Percentiles rank a stretch among this genome's conserved stretches.
Conservation (phyloP, 2,888 invertebrate species). For the Odontocolon sp. region DNA sequence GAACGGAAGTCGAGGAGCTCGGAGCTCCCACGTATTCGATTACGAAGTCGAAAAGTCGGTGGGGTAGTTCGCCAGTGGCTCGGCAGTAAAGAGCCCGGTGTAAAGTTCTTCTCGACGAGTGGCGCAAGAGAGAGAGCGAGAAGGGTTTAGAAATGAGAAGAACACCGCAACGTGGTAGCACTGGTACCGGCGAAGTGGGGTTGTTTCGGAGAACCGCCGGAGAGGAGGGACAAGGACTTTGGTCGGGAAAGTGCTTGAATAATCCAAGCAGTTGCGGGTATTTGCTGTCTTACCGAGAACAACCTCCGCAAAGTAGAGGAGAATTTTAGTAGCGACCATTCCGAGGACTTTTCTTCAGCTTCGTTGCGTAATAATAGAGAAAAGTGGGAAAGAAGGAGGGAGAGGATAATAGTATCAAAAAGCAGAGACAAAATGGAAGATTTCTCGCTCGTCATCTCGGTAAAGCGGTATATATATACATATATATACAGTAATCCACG, state of each 20-base stretch:
- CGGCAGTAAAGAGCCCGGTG: conserved; percentile 35
- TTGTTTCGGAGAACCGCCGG: not conserved
- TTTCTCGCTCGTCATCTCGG: not conserved
- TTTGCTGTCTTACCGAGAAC: conserved; percentile 37
- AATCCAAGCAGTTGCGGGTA: conserved; percentile 57
- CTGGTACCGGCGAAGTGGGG: not conserved
- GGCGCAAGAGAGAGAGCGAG: conserved; percentile 3
- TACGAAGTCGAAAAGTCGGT: conserved; percentile 36
- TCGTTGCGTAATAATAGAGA: conserved; percentile 4
- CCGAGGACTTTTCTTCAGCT: not conserved
- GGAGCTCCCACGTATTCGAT: conserved; percentile 27
- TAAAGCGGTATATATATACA: too few species aligned
- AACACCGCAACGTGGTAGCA: not conserved
- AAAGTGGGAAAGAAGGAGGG: too few species aligned
- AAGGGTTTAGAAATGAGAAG: not conserved
- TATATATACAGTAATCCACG: too few species aligned
- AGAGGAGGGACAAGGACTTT: conserved; percentile 1
- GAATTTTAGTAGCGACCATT: conserved; percentile 2
- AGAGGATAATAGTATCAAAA: too few species aligned
- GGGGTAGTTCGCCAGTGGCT: not conserved
- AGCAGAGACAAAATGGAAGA: not conserved
- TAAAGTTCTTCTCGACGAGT: conserved; percentile 36
- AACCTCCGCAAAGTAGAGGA: conserved; percentile 9
- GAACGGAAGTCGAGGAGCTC: not conserved
- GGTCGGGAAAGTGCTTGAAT: conserved; percentile 58